Conservation (phyloP, 2,113 vertebrate species). For the Xyrauchen texanus region DNA sequence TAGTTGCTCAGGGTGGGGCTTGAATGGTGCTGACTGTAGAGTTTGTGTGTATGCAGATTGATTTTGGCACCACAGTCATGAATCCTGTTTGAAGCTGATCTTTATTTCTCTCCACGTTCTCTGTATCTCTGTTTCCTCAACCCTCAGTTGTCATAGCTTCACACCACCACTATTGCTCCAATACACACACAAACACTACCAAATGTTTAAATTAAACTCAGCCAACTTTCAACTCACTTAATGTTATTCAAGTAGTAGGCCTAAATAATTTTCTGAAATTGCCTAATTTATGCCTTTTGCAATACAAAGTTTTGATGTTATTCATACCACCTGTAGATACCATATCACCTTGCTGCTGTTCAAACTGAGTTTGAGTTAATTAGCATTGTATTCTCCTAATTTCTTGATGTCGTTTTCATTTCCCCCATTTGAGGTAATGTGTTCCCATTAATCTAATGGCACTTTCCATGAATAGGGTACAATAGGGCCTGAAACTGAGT, state of each 20-base stretch:
- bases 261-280: too few species aligned
- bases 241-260: too few species aligned
- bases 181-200: too few species aligned
- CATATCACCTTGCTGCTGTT: neutral
- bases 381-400: neutral
- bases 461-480: too few species aligned
- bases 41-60: conserved; percentile 45
- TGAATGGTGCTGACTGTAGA: conserved; percentile 1
- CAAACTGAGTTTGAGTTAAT: too few species aligned
- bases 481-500: too few species aligned
- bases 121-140: neutral
- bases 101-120: too few species aligned
- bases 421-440: neutral
- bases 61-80: conserved; percentile 20
- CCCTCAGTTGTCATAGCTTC: conserved; percentile 28
- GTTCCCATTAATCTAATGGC: neutral
- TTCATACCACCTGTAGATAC: neutral
- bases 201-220: too few species aligned
- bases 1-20: neutral
- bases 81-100: too few species aligned
- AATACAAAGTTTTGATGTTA: neutral
- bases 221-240: too few species aligned
- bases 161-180: too few species aligned
- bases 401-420: neutral
- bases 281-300: neutral